Conservation (phyloP, 2,888 invertebrate genomes). For the Tetrapedia diversipes region DNA sequence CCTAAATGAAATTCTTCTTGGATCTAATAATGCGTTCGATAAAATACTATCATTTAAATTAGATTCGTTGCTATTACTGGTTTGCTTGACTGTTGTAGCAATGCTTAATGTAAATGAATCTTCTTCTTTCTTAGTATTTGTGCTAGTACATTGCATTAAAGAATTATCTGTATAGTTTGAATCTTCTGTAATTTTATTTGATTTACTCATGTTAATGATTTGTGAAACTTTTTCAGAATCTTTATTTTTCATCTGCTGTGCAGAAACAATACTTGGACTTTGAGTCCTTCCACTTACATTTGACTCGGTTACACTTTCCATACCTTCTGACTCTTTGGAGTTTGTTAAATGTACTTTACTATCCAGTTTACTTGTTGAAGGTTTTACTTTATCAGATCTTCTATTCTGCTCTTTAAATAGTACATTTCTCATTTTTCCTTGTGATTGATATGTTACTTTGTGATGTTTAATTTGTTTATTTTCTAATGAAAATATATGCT, state of each 20-base stretch:
- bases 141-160: slow-evolving; percentile 40
- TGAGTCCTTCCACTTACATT: slow-evolving; percentile 66
- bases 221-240: slow-evolving; percentile 63
- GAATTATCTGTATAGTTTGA: slow-evolving; percentile 59
- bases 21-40: slow-evolving; percentile 75
- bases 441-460: slow-evolving; percentile 54
- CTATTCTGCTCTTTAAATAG: slow-evolving; percentile 67
- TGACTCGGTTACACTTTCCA: slow-evolving; percentile 69
- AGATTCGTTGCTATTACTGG: slow-evolving; percentile 64
- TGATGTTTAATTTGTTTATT: slow-evolving; percentile 56
- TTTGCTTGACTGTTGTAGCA: slow-evolving; percentile 43
- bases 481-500: slow-evolving; percentile 63
- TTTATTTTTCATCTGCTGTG: slow-evolving; percentile 64
- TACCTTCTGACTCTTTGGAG: slow-evolving; percentile 73
- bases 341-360: slow-evolving; percentile 61
- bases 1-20: slow-evolving; percentile 78
- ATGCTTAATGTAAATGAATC: slow-evolving; percentile 50
- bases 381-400: slow-evolving; percentile 73
- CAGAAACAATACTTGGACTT: slow-evolving; percentile 52
- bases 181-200: slow-evolving; percentile 59
- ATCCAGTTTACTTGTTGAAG: slow-evolving; percentile 69
- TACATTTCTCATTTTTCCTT: slow-evolving; percentile 54
- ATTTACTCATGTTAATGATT: slow-evolving; percentile 50
- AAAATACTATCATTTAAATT: slow-evolving; percentile 66
- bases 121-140: slow-evolving; percentile 54